A percentile compares a stretch with the other conserved stretches of the same genome.
phyloP scores from a whole-genome alignment of 1,140 invertebrate genomes.

The Saccostrea echinata region DNA sequence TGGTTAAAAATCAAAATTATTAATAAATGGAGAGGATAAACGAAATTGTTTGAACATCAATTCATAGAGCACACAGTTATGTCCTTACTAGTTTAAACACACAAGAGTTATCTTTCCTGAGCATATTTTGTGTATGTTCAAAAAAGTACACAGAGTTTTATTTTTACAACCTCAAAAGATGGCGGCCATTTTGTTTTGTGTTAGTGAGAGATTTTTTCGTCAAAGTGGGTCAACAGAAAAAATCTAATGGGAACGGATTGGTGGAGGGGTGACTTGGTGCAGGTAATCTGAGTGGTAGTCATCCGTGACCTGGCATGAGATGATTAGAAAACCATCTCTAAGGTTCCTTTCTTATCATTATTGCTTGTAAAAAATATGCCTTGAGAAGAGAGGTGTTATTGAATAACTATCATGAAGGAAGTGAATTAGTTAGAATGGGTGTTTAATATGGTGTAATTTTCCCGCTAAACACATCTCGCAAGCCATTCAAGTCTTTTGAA shows the following conservation, averaged over 20 bases:
- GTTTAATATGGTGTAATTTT: constrained; percentile 21
- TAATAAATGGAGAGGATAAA: neutral
- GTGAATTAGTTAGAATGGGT: constrained; percentile 21
- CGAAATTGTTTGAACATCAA: neutral
- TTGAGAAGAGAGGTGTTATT: constrained; percentile 26
- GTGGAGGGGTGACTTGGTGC: constrained; percentile 1
- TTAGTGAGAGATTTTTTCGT: constrained; percentile 25
- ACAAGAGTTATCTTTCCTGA: constrained; percentile 12
- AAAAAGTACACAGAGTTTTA: constrained; percentile 11
- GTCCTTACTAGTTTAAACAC: neutral
- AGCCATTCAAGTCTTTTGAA: constrained; percentile 15
- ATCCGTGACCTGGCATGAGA: constrained; percentile 4
- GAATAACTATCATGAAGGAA: constrained; percentile 19
- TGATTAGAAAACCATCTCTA: constrained; percentile 6
- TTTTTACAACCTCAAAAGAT: constrained; percentile 34
- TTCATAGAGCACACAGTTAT: neutral
- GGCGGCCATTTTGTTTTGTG: constrained; percentile 35
- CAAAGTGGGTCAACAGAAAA: constrained; percentile 30
- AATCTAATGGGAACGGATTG: neutral
- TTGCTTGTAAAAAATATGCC: constrained; percentile 27
- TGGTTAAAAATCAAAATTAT: too few relatives aligned
- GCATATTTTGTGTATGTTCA: neutral
- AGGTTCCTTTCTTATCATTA: constrained; percentile 28
- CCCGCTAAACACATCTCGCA: constrained; percentile 22
- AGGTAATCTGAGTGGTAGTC: neutral